phyloP scores from a whole-genome alignment of 2,888 invertebrate species.

The Bembecia ichneumoniformis region DNA sequence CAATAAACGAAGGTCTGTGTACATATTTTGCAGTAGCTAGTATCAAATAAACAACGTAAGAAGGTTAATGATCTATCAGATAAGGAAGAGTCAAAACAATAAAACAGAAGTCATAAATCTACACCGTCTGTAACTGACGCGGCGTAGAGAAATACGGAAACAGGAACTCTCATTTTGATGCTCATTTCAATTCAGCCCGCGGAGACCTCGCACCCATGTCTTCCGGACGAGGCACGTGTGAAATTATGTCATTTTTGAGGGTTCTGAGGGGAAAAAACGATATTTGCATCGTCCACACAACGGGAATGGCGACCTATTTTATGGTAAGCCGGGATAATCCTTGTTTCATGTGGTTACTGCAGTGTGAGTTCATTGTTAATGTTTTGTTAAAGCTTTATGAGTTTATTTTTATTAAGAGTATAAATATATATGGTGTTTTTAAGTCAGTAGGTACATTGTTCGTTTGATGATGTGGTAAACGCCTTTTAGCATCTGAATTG shows the following conservation, averaged over 20 bases:
- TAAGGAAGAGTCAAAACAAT: neutral
- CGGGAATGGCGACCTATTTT: constrained; percentile 8
- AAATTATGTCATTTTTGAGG: constrained; percentile 15
- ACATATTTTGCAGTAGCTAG: too few relatives aligned
- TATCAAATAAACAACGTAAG: too few relatives aligned
- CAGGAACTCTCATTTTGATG: neutral
- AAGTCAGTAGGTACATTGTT: too few relatives aligned
- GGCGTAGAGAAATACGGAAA: neutral
- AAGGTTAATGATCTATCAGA: neutral
- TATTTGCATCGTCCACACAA: constrained; percentile 1
- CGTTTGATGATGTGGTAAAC: too few relatives aligned
- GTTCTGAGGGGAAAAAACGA: constrained; percentile 8
- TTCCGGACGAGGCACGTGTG: constrained; percentile 11
- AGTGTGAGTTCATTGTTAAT: neutral
- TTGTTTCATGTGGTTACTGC: neutral
- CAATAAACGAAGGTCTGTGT: too few relatives aligned
- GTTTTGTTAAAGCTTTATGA: neutral
- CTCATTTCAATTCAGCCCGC: constrained; percentile 11
- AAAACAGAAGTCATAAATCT: neutral
- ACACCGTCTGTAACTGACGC: neutral
- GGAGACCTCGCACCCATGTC: constrained; percentile 10
- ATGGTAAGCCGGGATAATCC: neutral
- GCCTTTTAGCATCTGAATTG: too few relatives aligned
- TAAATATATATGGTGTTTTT: too few relatives aligned
- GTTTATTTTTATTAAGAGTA: too few relatives aligned